Percentiles rank a stretch among this genome's conserved stretches.
Conservation (phyloP, 2,888 invertebrate species). For the Eustalomyia histrio region DNA sequence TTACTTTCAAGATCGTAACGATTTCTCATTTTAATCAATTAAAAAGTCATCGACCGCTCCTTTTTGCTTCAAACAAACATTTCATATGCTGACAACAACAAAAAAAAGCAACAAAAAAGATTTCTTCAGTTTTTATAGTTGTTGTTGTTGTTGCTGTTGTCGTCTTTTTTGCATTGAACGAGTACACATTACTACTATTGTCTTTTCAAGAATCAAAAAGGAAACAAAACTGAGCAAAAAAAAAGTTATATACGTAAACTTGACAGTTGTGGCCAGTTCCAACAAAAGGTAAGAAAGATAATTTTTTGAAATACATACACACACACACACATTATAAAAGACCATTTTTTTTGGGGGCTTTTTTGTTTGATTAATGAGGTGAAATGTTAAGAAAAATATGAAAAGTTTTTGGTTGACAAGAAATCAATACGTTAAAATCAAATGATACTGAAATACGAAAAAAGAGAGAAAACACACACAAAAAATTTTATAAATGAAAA, state of each 20-base stretch:
- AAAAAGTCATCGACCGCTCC: conserved; percentile 76
- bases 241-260: conserved; percentile 39
- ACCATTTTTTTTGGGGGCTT: conserved; percentile 36
- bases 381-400: conserved; percentile 77
- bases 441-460: conserved; percentile 38
- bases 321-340: conserved; percentile 39
- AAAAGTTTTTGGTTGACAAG: conserved; percentile 66
- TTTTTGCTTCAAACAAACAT: conserved; percentile 55
- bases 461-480: neutral
- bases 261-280: conserved; percentile 63
- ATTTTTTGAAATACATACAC: conserved; percentile 55
- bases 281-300: conserved; percentile 58
- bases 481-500: neutral
- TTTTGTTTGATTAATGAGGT: conserved; percentile 77
- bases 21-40: conserved; percentile 79
- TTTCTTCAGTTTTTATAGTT: conserved; percentile 27
- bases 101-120: neutral
- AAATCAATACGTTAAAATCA: conserved; percentile 67
- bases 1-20: conserved; percentile 76
- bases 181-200: conserved; percentile 43
- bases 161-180: conserved; percentile 37
- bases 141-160: conserved; percentile 6
- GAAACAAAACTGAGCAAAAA: conserved; percentile 71
- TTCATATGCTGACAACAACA: conserved; percentile 44
- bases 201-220: conserved; percentile 67